Conservation (phyloP, 1,140 invertebrate genomes). For the Sesamia nonagrioides region DNA sequence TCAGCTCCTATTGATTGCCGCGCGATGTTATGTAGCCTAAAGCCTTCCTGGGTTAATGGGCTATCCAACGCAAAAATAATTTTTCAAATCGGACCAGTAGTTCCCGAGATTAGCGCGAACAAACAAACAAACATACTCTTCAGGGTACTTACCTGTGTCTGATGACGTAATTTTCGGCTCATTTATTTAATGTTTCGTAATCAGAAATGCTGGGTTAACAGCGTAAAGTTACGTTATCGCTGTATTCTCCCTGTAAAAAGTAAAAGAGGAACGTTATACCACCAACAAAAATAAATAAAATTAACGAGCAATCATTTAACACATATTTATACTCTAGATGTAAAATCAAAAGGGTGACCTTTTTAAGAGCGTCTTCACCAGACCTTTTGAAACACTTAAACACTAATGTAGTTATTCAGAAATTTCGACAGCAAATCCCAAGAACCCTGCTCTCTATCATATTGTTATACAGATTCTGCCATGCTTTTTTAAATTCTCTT, state of each 20-base stretch:
- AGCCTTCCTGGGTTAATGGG: too few species aligned
- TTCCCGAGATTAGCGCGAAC: too few species aligned
- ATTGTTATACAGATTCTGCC: conserved; percentile 6
- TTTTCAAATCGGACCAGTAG: too few species aligned
- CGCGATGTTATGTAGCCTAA: too few species aligned
- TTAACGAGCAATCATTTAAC: not conserved
- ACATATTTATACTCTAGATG: not conserved
- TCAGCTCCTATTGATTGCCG: too few species aligned
- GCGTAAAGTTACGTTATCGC: not conserved
- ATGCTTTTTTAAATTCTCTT: conserved; percentile 14
- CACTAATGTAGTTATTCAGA: not conserved
- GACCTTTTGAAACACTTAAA: conserved; percentile 21
- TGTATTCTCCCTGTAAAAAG: not conserved
- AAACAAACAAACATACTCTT: too few species aligned
- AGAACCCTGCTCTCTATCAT: conserved; percentile 29
- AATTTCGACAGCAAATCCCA: conserved; percentile 33
- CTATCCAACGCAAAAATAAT: too few species aligned
- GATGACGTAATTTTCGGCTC: conserved; percentile 23
- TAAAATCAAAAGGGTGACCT: conserved; percentile 1
- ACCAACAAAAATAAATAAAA: not conserved
- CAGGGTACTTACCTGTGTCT: conserved; percentile 12
- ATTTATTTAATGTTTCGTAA: conserved; percentile 22
- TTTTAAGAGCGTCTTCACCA: conserved; percentile 3
- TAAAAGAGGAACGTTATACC: not conserved
- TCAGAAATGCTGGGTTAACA: conserved; percentile 13